Conservation (phyloP, 1,140 invertebrate genomes). For the Heliothis virescens region DNA sequence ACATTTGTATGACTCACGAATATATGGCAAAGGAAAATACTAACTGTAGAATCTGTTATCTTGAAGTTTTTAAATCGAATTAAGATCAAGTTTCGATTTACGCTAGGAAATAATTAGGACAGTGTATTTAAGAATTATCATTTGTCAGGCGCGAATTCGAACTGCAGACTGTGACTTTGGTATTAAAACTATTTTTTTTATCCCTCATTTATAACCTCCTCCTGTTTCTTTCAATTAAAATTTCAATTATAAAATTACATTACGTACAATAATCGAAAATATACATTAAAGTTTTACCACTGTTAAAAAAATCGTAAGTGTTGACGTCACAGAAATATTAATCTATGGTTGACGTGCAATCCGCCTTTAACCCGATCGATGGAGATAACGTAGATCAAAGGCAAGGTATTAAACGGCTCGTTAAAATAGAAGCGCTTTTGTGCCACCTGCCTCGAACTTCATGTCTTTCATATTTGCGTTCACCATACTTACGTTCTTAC, state of each 20-base stretch:
- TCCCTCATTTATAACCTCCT: not conserved
- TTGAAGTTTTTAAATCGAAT: not conserved
- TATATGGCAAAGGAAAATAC: not conserved
- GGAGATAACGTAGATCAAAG: constrained; percentile 27
- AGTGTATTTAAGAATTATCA: too few species aligned
- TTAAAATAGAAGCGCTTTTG: constrained; percentile 23
- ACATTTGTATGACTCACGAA: not conserved
- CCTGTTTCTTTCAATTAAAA: not conserved
- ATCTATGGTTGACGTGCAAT: constrained; percentile 12
- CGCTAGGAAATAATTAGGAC: too few species aligned
- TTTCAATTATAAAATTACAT: not conserved
- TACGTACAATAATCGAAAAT: not conserved
- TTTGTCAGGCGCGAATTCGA: too few species aligned
- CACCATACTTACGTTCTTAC: not conserved
- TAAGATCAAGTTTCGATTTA: too few species aligned
- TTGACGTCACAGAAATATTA: too few species aligned
- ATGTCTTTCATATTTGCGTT: not conserved
- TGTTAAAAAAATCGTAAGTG: constrained; percentile 4
- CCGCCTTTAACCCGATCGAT: constrained; percentile 27
- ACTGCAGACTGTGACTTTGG: too few species aligned
- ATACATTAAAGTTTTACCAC: not conserved
- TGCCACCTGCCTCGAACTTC: constrained; percentile 24
- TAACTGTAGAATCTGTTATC: not conserved
- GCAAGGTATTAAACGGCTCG: constrained; percentile 29
- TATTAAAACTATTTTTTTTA: too few species aligned